Evolutionary conservation across 2,888 invertebrate species (phyloP), one percentile per base, ranked within the genome.

Genomic region (Rhogogaster chlorosoma): DNA sequence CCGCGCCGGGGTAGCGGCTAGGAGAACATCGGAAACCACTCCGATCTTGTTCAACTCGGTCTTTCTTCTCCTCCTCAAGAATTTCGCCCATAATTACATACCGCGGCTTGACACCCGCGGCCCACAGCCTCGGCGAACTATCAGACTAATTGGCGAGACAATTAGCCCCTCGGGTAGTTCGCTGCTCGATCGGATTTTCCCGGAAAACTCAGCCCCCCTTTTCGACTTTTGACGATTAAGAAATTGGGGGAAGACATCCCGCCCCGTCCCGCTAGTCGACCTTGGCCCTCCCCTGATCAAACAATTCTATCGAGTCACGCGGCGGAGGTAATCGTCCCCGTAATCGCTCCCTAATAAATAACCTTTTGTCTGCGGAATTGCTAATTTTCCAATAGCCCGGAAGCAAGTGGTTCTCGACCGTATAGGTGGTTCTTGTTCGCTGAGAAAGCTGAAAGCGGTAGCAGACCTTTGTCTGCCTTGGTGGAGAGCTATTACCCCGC

Each of bases 361-460:
- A 77, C 53, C 77, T 77, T 77, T 77, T 77, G 77, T 77, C 77
- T 53, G 26, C 29, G 15, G 77, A 77, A 77, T 77, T 77, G 49
- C 77, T 77, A 77, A 77, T 77, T 45, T 77, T 77, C 77, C 77
- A 77, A 77, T 77, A 77, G 18, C 77, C 73, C 64, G 64, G 29
- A 64, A 64, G 64, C 53, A 53, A 53, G 53, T 53, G 53, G 53
- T 53, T 53, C 53, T 53, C 53, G 53, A 18, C 53, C n/a, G 53
- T 53, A 53, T 53, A 53, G 53, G 53, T 53, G 4, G 53, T 53
- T 53, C 53, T 53, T n/a, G 53, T 53, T 45, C 53, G 5, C 2
- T 38, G n/a, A 53, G 53, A 53, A 53, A 53, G n/a, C 53, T 53
- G 53, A 53, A 53, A 53, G 53, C 53, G 53, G 18, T 53, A n/a